These are phyloP conservation scores for Harpagifer antarcticus DNA, from an alignment of 2,797 vertebrate genomes.

Conservation along the genomic window DNA sequence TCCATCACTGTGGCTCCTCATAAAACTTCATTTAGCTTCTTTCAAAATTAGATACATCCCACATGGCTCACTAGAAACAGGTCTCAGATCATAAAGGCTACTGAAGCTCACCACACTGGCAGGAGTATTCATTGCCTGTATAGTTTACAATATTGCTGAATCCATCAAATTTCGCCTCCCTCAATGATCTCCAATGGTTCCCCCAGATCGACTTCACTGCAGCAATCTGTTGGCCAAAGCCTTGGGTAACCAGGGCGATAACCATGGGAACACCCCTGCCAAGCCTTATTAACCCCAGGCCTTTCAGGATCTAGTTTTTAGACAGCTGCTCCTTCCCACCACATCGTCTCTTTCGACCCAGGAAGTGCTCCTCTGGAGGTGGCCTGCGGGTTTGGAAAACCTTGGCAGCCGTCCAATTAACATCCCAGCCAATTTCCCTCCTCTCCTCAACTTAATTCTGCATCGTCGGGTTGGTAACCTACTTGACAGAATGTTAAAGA, in stretches of 20 bases:
- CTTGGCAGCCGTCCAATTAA: slow-evolving; percentile 36
- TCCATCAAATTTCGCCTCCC: slow-evolving; percentile 24
- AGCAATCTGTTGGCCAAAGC: slow-evolving; percentile 48
- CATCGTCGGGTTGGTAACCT: slow-evolving; percentile 25
- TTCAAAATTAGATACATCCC: slow-evolving; percentile 57
- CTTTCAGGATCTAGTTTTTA: slow-evolving; percentile 51
- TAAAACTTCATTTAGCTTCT: slow-evolving; percentile 41
- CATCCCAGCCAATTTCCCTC: slow-evolving; percentile 23
- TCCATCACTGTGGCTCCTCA: slow-evolving; percentile 48
- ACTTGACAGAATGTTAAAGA: slow-evolving; percentile 20
- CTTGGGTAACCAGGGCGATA: slow-evolving; percentile 63
- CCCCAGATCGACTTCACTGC: slow-evolving; percentile 31
- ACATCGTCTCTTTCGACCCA: slow-evolving; percentile 60
- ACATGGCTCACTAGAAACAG: slow-evolving; percentile 38
- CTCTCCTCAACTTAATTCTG: slow-evolving; percentile 10
- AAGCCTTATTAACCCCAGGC: slow-evolving; percentile 71
- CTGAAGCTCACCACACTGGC: slow-evolving; percentile 23
- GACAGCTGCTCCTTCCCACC: slow-evolving; percentile 65
- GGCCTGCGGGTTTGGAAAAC: slow-evolving; percentile 41
- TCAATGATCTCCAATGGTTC: slow-evolving; percentile 23
- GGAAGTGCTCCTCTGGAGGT: slow-evolving; percentile 49
- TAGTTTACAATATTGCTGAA: slow-evolving; percentile 53
- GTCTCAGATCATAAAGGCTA: slow-evolving; percentile 45
- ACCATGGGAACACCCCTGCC: slow-evolving; percentile 62
- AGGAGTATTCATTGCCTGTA: slow-evolving; percentile 55